Evolutionary conservation across 2,888 invertebrate species (phyloP).

Genomic region (Noctua pronuba): DNA sequence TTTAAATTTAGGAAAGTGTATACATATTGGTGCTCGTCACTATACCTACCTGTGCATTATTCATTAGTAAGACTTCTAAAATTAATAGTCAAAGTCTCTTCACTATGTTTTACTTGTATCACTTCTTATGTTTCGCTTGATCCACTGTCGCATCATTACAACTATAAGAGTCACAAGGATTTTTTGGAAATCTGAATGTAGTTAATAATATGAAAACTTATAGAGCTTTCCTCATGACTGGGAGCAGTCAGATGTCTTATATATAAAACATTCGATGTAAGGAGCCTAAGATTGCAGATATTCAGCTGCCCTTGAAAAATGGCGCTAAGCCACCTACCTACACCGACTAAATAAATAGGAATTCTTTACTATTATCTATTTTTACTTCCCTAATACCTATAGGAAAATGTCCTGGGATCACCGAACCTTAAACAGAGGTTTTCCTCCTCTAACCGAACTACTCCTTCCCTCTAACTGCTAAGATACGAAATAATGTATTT

Average conservation of each 20-base stretch:
- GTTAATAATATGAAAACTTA: not conserved
- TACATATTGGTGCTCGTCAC: too few species aligned
- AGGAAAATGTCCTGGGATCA: not conserved
- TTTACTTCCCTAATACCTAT: conserved; percentile 11
- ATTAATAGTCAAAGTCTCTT: not conserved
- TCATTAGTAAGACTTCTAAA: not conserved
- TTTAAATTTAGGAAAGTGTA: too few species aligned
- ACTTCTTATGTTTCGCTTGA: conserved; percentile 12
- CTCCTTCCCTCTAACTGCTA: not conserved
- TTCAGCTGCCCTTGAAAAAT: conserved; percentile 12
- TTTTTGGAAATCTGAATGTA: conserved; percentile 7
- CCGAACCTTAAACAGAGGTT: not conserved
- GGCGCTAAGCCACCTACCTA: conserved; percentile 19
- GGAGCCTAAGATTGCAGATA: conserved; percentile 19
- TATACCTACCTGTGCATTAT: too few species aligned
- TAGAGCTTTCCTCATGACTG: conserved; percentile 25
- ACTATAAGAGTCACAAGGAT: conserved; percentile 19
- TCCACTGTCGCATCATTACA: conserved; percentile 1
- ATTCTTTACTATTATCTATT: conserved; percentile 19
- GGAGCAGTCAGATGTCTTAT: conserved; percentile 9
- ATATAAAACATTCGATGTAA: conserved; percentile 9
- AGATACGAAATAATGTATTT: conserved; percentile 1
- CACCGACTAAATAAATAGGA: conserved; percentile 39
- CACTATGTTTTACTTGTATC: conserved; percentile 3
- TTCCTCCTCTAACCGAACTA: not conserved